These are phyloP conservation scores for Sitophilus oryzae DNA, from an alignment of 1,140 invertebrate genomes.

Conservation along the genomic window DNA sequence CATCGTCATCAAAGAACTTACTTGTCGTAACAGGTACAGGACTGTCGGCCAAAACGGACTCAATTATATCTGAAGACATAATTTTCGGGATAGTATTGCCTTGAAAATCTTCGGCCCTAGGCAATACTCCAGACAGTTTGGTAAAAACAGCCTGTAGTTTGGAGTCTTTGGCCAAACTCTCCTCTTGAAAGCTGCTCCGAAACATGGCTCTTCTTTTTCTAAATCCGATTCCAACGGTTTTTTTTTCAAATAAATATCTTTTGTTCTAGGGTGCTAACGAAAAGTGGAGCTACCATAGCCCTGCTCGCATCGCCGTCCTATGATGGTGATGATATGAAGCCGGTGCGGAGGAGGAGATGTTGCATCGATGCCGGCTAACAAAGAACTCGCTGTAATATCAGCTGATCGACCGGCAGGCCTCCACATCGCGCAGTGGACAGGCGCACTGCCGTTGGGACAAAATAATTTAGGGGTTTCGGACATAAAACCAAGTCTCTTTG, in stretches of 20 bases:
- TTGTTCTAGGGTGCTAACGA: no score
- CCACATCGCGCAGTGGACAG: conserved; percentile 7
- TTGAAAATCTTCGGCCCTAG: conserved; percentile 32
- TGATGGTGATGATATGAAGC: conserved; percentile 1
- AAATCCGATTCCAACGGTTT: conserved; percentile 3
- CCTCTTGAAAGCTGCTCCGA: conserved; percentile 33
- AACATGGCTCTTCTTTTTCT: conserved; percentile 22
- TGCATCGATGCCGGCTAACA: conserved; percentile 28
- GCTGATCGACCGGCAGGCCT: conserved; percentile 33
- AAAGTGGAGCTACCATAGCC: conserved; percentile 21
- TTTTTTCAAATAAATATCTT: no score
- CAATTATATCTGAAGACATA: conserved; percentile 41
- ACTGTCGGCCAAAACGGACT: conserved; percentile 36
- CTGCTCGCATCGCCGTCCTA: conserved; percentile 11
- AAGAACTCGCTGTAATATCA: conserved; percentile 34
- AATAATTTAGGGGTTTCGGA: no score
- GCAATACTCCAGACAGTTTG: conserved; percentile 35
- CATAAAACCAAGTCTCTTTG: no score
- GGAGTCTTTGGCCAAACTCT: conserved; percentile 27
- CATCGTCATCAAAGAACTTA: conserved; percentile 28
- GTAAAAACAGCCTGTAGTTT: conserved; percentile 37
- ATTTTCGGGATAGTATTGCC: conserved; percentile 31
- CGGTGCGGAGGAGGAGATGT: conserved; percentile 3
- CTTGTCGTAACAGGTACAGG: conserved; percentile 33
- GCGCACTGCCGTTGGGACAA: background rate